phyloP scores from a whole-genome alignment of 2,888 invertebrate species.

The Spodoptera exigua region DNA sequence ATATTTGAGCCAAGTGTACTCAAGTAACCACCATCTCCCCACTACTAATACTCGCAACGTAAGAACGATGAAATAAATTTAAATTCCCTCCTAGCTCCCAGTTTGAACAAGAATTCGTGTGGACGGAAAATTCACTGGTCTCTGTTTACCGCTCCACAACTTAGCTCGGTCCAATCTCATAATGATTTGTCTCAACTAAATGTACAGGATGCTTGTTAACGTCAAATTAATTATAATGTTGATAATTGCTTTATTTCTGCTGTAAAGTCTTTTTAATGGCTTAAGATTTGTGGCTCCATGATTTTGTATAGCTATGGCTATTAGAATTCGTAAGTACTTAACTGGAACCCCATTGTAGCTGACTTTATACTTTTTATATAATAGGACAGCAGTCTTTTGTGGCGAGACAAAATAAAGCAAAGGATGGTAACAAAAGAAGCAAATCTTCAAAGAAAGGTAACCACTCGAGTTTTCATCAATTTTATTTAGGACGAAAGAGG shows the following conservation, averaged over 20 bases:
- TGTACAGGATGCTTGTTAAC: slow-evolving; percentile 22
- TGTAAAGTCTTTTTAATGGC: slow-evolving; percentile 5
- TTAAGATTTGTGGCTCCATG: too few species aligned
- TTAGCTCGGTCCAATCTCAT: slow-evolving; percentile 41
- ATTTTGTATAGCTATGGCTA: slow-evolving; percentile 17
- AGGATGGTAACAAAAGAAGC: too few species aligned
- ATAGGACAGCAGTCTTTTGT: too few species aligned
- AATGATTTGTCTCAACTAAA: slow-evolving; percentile 47
- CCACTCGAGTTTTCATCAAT: slow-evolving; percentile 3
- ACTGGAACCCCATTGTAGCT: too few species aligned
- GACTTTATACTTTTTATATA: too few species aligned
- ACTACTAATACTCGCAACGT: background rate
- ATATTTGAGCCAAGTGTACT: background rate
- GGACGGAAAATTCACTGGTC: slow-evolving; percentile 41
- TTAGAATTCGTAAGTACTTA: slow-evolving; percentile 16
- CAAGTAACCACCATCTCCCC: slow-evolving; percentile 11
- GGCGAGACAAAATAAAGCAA: too few species aligned
- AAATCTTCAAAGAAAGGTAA: slow-evolving; percentile 3
- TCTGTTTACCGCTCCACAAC: slow-evolving; percentile 47
- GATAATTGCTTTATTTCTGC: slow-evolving; percentile 11
- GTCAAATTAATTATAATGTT: slow-evolving; percentile 35
- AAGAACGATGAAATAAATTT: slow-evolving; percentile 18
- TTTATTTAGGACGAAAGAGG: too few species aligned
- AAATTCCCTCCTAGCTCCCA: slow-evolving; percentile 34
- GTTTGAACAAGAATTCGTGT: slow-evolving; percentile 29